phyloP scores from a whole-genome alignment of 2,888 invertebrate species.

The Polydrusus cervinus region DNA sequence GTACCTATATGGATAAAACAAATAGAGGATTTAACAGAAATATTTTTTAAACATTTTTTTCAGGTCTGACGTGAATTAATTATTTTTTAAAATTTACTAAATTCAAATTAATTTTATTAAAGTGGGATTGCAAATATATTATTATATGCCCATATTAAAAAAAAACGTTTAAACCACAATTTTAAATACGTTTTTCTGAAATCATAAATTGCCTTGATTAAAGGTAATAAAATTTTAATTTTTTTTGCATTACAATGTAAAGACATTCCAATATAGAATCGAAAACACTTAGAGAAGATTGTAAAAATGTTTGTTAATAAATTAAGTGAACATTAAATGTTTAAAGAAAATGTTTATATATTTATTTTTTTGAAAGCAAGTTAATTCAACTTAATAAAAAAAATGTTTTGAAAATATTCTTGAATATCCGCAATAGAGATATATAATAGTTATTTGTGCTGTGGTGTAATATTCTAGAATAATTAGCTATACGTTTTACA shows the following conservation, averaged over 20 bases:
- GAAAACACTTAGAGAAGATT: neutral
- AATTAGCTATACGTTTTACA: constrained; percentile 59
- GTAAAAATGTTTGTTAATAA: neutral
- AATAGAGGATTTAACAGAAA: constrained; percentile 43
- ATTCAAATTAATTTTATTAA: no score
- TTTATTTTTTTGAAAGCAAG: no score
- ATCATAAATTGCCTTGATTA: no score
- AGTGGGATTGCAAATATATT: no score
- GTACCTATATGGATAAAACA: constrained; percentile 72
- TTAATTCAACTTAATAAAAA: neutral
- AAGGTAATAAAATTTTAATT: no score
- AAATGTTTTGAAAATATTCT: constrained; percentile 18
- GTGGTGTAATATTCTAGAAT: constrained; percentile 72
- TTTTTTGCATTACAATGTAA: neutral
- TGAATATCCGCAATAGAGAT: constrained; percentile 60
- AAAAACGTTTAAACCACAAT: no score
- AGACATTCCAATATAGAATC: neutral
- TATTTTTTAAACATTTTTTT: constrained; percentile 19
- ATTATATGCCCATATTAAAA: no score
- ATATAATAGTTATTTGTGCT: constrained; percentile 72
- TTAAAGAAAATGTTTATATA: neutral
- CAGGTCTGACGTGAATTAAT: neutral
- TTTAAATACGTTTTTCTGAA: no score
- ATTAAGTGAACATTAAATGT: neutral
- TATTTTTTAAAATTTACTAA: neutral